Base-by-base conservation (phyloP, 2,797 vertebrate species). In the Lophius americanus region DNA sequence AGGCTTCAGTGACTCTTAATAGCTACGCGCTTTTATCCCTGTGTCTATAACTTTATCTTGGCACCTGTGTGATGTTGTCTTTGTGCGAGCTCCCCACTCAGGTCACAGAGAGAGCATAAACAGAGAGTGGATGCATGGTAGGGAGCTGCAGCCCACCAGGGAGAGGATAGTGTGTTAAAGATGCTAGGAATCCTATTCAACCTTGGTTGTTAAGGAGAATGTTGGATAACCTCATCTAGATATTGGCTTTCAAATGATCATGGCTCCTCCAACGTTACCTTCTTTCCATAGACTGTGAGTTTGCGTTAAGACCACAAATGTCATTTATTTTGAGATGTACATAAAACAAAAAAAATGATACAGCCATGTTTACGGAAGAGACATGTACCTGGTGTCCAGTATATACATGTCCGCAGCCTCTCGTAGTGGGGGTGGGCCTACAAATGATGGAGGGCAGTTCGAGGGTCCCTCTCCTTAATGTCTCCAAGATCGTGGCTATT, bases 41-140 rank as follows among this genome's bases (percentile, higher is more conserved):
- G 51, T 71, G 79, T 82, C 67, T 76, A 64, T 39, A 70, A 76
- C 77, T 81, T 84, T 82, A 88, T 85, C 84, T 85, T 79, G 70
- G 60, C 72, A 81, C 80, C 73, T 76, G 67, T 68, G 58, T 60
- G 77, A 69, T 75, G 69, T 64, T 32, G n/a, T 81, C 79, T 73
- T 47, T 68, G 53, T 47, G 68, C 84, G 67, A 52, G 68, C 68
- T 87, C 73, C 54, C 80, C 53, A 32, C 70, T 73, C 82, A 82
- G 64, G 68, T 56, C 58, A 66, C 5, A 70, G 57, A 69, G 64
- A 79, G 53, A 60, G 48, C 32, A 64, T 6, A 58, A 73, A 70
- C 67, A 73, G 66, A 84, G 66, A 69, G 60, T 49, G 9, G 13
- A 46, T 67, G 64, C 46, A 33, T 39, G 48, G 23, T 57, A 58